Evolutionary conservation across 2,888 invertebrate species (phyloP), one percentile per base, ranked within the genome.

Genomic region (Aelia acuminata): DNA sequence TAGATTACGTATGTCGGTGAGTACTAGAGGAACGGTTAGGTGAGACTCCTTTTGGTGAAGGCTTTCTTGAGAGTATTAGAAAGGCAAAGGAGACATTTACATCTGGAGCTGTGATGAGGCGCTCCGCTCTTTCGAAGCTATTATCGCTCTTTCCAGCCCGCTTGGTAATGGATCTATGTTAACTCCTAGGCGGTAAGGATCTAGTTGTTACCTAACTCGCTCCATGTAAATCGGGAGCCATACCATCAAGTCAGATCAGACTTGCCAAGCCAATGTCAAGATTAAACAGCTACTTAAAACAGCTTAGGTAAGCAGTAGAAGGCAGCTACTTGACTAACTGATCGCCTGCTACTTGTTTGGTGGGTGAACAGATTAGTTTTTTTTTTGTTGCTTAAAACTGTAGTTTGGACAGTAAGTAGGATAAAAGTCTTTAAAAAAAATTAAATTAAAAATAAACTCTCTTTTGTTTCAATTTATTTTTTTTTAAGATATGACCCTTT

Each of bases 181-280:
- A 11, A 35, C 10, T 70, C 22, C 35, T 0, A 31, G 31, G 22
- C 31, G 35, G 63, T 31, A 70, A 70, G 31, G 63, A 70, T 35
- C 63, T 20, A 13, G 5, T 1, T 7, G 31, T 70, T 70, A 70
- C 63, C 63, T 70, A 70, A 70, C 63, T 35, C 31, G n/a, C 53
- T 26, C 63, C 63, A 63, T 63, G 63, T 63, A 70, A 35, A 70
- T 70, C 63, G 63, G 63, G 31, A 70, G 63, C 31, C 57, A 3
- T 11, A n/a, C n/a, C n/a, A n/a, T n/a, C n/a, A n/a, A n/a, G n/a
- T 57, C 26, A 4, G 13, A 57, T 57, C 57, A 31, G 63, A 70
- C 26, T 35, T 70, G 18, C 31, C 18, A 35, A 70, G 31, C 31
- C 63, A 70, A 35, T 70, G 63, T 70, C 63, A 70, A 70, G 63